Conservation (phyloP, 2,888 invertebrate species). For the Oxyscelio sp. region DNA sequence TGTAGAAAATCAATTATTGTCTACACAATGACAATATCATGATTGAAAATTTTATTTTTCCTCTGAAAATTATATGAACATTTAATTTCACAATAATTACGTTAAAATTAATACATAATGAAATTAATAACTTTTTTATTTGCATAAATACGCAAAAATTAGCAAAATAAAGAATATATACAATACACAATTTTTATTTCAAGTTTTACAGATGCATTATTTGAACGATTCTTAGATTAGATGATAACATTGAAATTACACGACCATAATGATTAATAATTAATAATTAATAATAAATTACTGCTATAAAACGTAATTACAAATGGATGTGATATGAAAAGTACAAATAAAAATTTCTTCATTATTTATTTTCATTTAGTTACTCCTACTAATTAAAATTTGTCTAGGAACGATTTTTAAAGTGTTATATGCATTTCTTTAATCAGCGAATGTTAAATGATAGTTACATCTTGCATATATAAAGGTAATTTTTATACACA, state of each 20-base stretch:
- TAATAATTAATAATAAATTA: constrained; percentile 54
- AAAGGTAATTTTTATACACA: constrained; percentile 28
- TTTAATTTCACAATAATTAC: too few species aligned
- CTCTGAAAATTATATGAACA: too few species aligned
- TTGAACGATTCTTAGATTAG: constrained; percentile 37
- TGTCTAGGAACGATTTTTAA: constrained; percentile 39
- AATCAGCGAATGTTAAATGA: constrained; percentile 13
- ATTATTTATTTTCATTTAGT: not conserved
- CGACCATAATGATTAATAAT: constrained; percentile 50
- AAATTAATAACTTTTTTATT: too few species aligned
- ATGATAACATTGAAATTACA: constrained; percentile 56
- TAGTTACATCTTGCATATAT: constrained; percentile 24
- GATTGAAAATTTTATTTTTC: too few species aligned
- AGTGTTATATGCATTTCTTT: constrained; percentile 1
- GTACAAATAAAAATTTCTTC: constrained; percentile 22
- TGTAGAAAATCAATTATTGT: too few species aligned
- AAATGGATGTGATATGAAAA: constrained; percentile 41
- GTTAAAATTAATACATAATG: too few species aligned
- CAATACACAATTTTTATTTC: constrained; percentile 61
- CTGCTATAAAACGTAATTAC: constrained; percentile 29
- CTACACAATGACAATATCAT: too few species aligned
- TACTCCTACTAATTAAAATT: constrained; percentile 14
- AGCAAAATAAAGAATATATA: too few species aligned
- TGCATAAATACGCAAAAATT: too few species aligned
- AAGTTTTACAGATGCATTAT: constrained; percentile 62